Evolutionary conservation across 2,113 vertebrate species (phyloP), one percentile per base, ranked within the genome.

Genomic region (Brachypteracias leptosomus): DNA sequence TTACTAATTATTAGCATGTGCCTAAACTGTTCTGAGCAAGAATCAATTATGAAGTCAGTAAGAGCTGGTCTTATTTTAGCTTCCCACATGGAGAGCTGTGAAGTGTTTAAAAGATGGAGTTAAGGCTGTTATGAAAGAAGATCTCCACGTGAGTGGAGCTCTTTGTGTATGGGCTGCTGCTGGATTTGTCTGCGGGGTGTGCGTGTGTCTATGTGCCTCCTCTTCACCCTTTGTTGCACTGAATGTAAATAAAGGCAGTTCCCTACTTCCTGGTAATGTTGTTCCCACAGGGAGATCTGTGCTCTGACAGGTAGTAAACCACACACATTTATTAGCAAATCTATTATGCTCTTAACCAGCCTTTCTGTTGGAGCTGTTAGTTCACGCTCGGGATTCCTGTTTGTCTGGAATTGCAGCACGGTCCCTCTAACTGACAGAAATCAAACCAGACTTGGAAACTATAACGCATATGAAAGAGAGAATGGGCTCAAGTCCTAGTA

Each of bases 221-320:
- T 59, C 68, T 88, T 93, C 46, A n/a, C 47, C 65, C 55, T 96
- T 91, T 94, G 76, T 77, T 68, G 76, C 61, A 46, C 40, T 35
- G 66, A 78, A 96, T 92, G 85, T 95, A 96, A 96, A 92, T 93
- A 72, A 85, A 94, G 57, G 88, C 82, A 77, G 40, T 57, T 94
- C 54, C 29, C 67, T 55, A 5, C 82, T 93, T 94, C 95, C 92
- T 84, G 65, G 38, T 90, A 38, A 20, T 31, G 61, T 61, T 24
- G 47, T 92, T 95, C 92, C 90, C 92, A 92, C 90, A 75, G 89
- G 70, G 90, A 89, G 80, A 18, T 84, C 85, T 95, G 35, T 90
- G 93, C 51, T 83, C 52, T 3, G 1, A 54, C 83, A 95, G 80
- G 73, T 84, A 75, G 80, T 87, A 92, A 95, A 85, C 83, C 92